Conservation (phyloP, 2,797 vertebrate genomes). For the Halcyon leucocephala region DNA sequence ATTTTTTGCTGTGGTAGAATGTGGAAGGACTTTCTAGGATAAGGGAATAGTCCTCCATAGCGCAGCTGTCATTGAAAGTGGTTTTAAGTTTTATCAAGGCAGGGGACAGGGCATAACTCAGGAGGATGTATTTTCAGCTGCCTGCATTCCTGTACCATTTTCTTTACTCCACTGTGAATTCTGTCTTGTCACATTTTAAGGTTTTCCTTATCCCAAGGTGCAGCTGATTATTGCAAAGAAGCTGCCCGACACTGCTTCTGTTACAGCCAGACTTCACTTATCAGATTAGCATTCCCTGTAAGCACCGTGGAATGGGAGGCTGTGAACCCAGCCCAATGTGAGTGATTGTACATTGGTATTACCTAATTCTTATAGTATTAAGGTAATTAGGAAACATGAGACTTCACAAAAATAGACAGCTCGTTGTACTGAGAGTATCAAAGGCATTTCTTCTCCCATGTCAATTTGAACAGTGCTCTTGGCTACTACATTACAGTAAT, state of each 20-base stretch:
- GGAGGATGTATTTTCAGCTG: not conserved
- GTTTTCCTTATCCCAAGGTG: not conserved
- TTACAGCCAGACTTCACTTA: not conserved
- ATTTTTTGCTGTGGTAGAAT: not conserved
- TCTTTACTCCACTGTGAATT: not conserved
- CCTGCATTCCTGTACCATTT: not conserved
- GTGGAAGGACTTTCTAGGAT: not conserved
- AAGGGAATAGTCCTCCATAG: not conserved
- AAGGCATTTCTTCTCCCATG: slow-evolving; percentile 40
- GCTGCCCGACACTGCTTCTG: not conserved
- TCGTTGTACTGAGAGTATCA: slow-evolving; percentile 48
- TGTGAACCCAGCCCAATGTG: not conserved
- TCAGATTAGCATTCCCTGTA: slow-evolving; percentile 22
- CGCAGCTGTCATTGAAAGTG: not conserved
- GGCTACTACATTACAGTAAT: slow-evolving; percentile 65
- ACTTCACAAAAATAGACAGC: slow-evolving; percentile 55
- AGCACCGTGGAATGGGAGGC: not conserved
- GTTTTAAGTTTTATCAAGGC: not conserved
- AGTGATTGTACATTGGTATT: slow-evolving; percentile 23
- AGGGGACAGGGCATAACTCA: not conserved
- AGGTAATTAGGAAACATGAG: slow-evolving; percentile 72
- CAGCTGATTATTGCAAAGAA: not conserved
- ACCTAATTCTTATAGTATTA: slow-evolving; percentile 65
- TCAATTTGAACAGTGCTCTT: slow-evolving; percentile 63
- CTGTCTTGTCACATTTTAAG: not conserved